Base-by-base conservation (phyloP, 1,140 invertebrate species). In the Theocolax elegans region DNA sequence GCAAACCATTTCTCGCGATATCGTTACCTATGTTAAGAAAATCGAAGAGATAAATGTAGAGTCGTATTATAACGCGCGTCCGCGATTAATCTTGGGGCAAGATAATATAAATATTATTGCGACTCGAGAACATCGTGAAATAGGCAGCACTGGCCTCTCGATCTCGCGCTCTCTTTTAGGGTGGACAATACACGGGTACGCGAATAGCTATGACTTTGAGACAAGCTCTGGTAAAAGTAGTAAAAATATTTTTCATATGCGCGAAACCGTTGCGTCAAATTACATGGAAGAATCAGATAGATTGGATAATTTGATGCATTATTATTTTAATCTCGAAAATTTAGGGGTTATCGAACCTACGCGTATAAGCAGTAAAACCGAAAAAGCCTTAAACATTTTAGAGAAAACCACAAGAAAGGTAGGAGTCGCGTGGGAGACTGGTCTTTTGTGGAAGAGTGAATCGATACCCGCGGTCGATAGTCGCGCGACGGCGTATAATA, bases 11-110 rank as follows among this genome's bases (percentile, higher is more conserved):
- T 21, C 27, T 7, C 1, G 1, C 1, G 17, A 13, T 6, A 9
- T 31, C 0, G 19, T n/a, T 38, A 6, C 10, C 17, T 6, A 29
- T 17, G 17, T 7, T 4, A 1, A 59, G 23, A 13, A 59, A 3
- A 1, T 19, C 6, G 7, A 44, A 7, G 13, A 17, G 25, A 4
- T 59, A 27, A 12, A 1, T 59, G n/a, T 21, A 42, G 9, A 35
- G 12, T 1, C n/a, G 1, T 74, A 74, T 21, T 0, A 35, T 0
- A 21, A 51, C 1, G 62, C 46, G 1, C 13, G 21, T 13, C 64
- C 69, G 9, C 69, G 51, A 10, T 25, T 76, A 15, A 38, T 76
- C 3, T 70, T 76, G 12, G 73, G 74, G 1, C 72, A 76, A 40
- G 74, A 74, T 44, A 48, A 74, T 25, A 72, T 67, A 56, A 46